Evolutionary conservation across 2,113 vertebrate genomes (phyloP), one percentile per base, ranked within the genome.

Genomic region (Pandion haliaetus): DNA sequence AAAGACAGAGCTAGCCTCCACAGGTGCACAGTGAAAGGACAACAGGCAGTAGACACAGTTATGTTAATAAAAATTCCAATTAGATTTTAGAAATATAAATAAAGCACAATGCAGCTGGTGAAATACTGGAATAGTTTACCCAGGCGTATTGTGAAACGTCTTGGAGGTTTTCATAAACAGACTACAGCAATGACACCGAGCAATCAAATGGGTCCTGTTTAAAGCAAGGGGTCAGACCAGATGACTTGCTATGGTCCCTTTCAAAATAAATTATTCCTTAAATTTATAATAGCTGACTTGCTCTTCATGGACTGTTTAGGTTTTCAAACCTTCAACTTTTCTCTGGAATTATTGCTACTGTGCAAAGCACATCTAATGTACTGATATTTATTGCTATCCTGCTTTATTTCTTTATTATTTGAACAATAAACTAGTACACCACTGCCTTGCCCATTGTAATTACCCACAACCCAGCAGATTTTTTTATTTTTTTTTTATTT

Each of bases 321-420:
- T 73, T 88, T 95, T 70, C 34, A 86, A 44, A 87, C 7, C 12
- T 79, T 70, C 31, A 94, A 5, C 9, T 73, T 88, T 85, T 84
- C 34, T 89, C 42, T 82, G 36, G 17, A 86, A 78, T 52, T 61
- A 12, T 61, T 92, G 17, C 21, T 74, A 78, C 16, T 55, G 10
- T 87, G 58, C 52, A 88, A 91, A 96, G 21, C 18, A 76, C 17
- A 12, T 65, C 17, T n/a, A 34, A 52, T 55, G 13, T 82, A 70
- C 14, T 57, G 14, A 16, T 76, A 91, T 89, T 92, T 92, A 91
- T 69, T 89, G 32, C 31, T 78, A n/a, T 49, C 21, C 13, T 91
- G 31, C n/a, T 73, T 82, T 95, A 62, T 54, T 78, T 95, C 72
- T 94, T 87, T 94, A 83, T 90, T 91, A 79, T 83, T 44, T 91